Evolutionary conservation across 1,140 invertebrate genomes (phyloP), one percentile per base, ranked within the genome.

Genomic region (Drosophila repletoides): DNA sequence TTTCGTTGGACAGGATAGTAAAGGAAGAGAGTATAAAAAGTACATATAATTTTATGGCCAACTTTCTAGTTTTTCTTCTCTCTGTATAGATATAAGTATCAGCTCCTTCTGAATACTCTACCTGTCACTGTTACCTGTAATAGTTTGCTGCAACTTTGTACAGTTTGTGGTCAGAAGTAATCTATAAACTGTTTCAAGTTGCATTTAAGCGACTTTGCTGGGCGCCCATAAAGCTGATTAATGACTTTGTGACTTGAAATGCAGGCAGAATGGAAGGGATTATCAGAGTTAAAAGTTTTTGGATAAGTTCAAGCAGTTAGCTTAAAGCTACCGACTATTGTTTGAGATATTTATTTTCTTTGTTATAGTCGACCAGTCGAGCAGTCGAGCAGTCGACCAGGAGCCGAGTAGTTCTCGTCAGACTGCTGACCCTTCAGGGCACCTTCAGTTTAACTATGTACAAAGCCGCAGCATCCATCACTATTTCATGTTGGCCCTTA

Each of bases 401-500:
- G n/a, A n/a, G n/a, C n/a, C n/a, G n/a, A n/a, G n/a, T n/a, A n/a
- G n/a, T n/a, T n/a, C 26, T 38, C 21, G 19, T 9, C 48, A 51
- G 38, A 45, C 58, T 29, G 52, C 41, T 66, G 66, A 65, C 60
- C 72, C 66, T 51, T 56, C 52, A 67, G 41, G 19, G 31, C 1
- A 26, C 48, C 26, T 45, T 38, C 21, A 64, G 69, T 60, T 75
- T 73, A 53, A 58, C 59, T 59, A 59, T 83, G 55, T 36, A 51
- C 43, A 59, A 60, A 58, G 69, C 69, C 53, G 69, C 73, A 77
- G 49, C 81, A 73, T 77, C 72, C 77, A 81, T 81, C 77, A 76
- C 59, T 64, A 72, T 81, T 81, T 83, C 77, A 81, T 83, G 73
- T 61, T 67, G 59, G 51, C 77, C 77, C 56, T 76, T 69, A 38